Base-by-base conservation (phyloP, 2,797 vertebrate species). In the Pseudomugil gertrudae region DNA sequence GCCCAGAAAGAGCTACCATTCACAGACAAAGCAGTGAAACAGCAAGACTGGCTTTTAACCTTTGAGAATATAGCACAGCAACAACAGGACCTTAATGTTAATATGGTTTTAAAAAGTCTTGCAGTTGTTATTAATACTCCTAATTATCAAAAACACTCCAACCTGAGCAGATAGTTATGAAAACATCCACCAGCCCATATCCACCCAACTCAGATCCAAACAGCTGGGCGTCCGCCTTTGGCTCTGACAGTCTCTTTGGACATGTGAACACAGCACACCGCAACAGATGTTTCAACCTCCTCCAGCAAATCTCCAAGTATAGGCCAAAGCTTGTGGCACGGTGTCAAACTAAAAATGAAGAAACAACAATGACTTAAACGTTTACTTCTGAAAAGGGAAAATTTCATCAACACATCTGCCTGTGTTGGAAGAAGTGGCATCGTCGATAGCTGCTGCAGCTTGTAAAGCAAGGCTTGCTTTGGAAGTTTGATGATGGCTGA, bases 261-360 rank as follows among this genome's bases (percentile, higher is more conserved):
- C 80, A 51, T 76, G 75, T 48, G 72, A 81, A 70, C 62, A 40
- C 73, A 76, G 21, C 67, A 33, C 78, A 83, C 54, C 73, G 76
- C 82, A 85, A 72, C 90, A 91, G 89, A 91, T 91, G 87, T 90
- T 85, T 78, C 72, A 23, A 72, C 47, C 75, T 79, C 84, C 78
- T 81, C 73, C 71, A 87, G 76, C 80, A 50, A 57, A 66, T 67
- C 64, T 67, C 63, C 43, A 50, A 81, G 68, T 57, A 59, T 76
- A 72, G 68, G 62, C 56, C 60, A 68, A 29, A 69, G 64, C 27
- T 52, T 29, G 50, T 52, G 50, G 27, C 19, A 36, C 10, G 52
- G 47, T 32, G 51, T 75, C 57, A 55, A 35, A 62, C 32, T 52
- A 43, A 81, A 32, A 30, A 63, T n/a, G 50, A 21, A 79, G 21